Base-by-base conservation (phyloP, 2,113 vertebrate species). In the Ascaphus truei region DNA sequence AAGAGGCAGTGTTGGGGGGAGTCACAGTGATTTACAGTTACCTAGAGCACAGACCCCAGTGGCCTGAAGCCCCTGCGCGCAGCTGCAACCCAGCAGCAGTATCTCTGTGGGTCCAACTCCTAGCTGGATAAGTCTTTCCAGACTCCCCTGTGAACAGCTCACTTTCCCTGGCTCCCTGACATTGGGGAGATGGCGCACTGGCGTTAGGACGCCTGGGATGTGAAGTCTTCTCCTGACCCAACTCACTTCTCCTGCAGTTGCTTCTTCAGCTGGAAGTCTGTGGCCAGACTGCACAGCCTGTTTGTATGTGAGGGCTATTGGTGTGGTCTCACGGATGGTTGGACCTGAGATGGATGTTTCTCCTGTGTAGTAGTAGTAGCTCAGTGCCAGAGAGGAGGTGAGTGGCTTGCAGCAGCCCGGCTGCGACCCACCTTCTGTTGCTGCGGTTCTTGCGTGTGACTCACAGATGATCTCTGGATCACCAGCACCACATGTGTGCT, bases 401-500 rank as follows among this genome's bases (percentile, higher is more conserved):
- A 31, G 39, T 68, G 65, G 58, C 6, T 63, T 58, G 56, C 13
- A n/a, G n/a, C n/a, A n/a, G n/a, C n/a, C n/a, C n/a, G n/a, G n/a
- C n/a, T n/a, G n/a, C n/a, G n/a, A n/a, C 62, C 76, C 72, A 71
- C 58, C 39, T 12, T 72, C 68, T 65, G 72, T 30, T 18, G 15
- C 27, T 22, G 51, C 43, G 47, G 11, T 30, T 71, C 31, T 71
- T 37, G 62, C 72, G 20, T 62, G 39, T 58, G 73, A 74, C 15
- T n/a, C n/a, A n/a, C 34, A 23, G 72, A 55, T 30, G 73, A 60
- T 55, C 55, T 4, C 7, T 31, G 51, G 29, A 33, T 23, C 29
- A 33, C 76, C 76, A 75, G 81, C 9, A 27, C 26, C 72, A 66
- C 71, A 71, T 71, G 68, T 74, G 60, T 68, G 41, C 74, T 47